Evolutionary conservation across 2,113 vertebrate species (phyloP), one percentile per base, ranked within the genome.

Genomic region (Patagioenas fasciata): DNA sequence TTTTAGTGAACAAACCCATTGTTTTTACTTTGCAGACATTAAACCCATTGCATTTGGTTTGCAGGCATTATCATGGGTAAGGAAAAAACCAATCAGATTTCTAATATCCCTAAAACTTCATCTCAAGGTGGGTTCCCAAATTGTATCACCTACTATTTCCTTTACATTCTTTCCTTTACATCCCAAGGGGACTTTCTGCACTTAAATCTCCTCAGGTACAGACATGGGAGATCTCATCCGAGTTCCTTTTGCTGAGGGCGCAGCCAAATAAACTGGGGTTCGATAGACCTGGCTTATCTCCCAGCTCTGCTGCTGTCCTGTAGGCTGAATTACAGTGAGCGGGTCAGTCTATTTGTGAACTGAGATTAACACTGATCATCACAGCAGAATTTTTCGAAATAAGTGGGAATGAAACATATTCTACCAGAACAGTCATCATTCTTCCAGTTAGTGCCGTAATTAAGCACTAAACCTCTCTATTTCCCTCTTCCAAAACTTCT

Each of bases 161-260:
- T 17, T 56, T 42, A 31, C 75, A 25, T 11, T 88, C 73, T 8
- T 48, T 42, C 42, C 42, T 42, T 15, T 44, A 44, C 60, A 77
- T 17, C 78, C 38, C 58, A 3, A 24, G 62, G 57, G 65, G 44
- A 50, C 85, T 78, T 44, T 34, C 69, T 82, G 66, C 32, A 8
- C 34, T 64, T 18, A 1, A 69, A 5, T 32, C 69, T 58, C 16
- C 60, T 64, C 70, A 15, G 61, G 11, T 4, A 19, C 20, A 79
- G 69, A 21, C 0, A 1, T 2, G 23, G 36, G 50, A 50, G 28
- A 18, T 28, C 9, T 50, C 14, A 13, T 4, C 78, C 1, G 29
- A 67, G 28, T 7, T 67, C 53, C 32, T 71, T 58, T 26, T 21
- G 48, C 57, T 58, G 42, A 21, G 64, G 51, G 20, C 5, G 4